Evolutionary conservation across 2,888 invertebrate genomes (phyloP), one percentile per base, ranked within the genome.

Genomic region (Corythucha ciliata): DNA sequence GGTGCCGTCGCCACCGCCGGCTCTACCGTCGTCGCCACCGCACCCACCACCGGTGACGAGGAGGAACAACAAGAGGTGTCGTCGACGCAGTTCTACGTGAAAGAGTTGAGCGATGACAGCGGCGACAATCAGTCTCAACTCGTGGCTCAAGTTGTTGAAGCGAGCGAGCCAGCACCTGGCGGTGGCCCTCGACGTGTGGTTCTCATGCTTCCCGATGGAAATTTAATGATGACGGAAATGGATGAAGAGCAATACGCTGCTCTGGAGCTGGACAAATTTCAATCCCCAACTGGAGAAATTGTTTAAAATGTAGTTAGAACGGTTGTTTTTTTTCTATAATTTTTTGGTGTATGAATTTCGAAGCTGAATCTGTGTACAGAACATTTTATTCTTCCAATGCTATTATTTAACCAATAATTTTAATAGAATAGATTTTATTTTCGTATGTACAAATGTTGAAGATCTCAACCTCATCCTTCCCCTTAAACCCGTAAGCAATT

Each of bases 201-300:
- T 6, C 73, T 88, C n/a, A 72, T 87, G 63, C 70, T 88, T 60
- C 87, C 87, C 7, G 87, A 88, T 66, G 88, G 88, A 57, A 85
- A 83, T 63, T 74, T 87, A 55, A 86, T 88, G 74, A 83, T 87
- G 78, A 88, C 88, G 5, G 86, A 88, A 68, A 80, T 89, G 56
- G 83, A 87, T 61, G 86, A 84, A 62, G 87, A 88, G 63, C 88
- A 89, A 65, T 88, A 81, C 61, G 81, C 81, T 57, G 81, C 82
- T 21, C 63, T 79, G 67, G 62, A 74, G 71, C 63, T 79, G 66
- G 70, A 75, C 68, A 64, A 78, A 74, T 69, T n/a, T n/a, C n/a
- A n/a, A n/a, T n/a, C n/a, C n/a, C n/a, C n/a, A n/a, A n/a, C n/a
- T n/a, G n/a, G n/a, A n/a, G n/a, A n/a, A n/a, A n/a, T n/a, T n/a